phyloP scores from a whole-genome alignment of 2,888 invertebrate species.

The Chorisops tibialis region DNA sequence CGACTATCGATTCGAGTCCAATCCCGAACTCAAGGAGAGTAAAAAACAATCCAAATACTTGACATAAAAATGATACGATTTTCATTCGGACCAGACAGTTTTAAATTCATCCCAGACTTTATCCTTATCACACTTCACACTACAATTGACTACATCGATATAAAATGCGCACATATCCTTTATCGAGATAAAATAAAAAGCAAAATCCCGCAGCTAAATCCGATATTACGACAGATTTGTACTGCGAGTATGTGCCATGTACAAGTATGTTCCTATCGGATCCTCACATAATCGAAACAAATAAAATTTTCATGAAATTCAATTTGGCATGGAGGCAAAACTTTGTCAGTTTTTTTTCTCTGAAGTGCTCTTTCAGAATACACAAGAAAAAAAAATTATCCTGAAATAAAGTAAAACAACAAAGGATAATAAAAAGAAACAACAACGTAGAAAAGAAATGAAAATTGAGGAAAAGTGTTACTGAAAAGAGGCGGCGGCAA shows the following conservation, averaged over 20 bases:
- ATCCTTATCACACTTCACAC: conserved; percentile 13
- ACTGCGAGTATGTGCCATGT: background rate
- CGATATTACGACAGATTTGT: background rate
- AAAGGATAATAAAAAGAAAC: conserved; percentile 1
- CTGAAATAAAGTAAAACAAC: conserved; percentile 10
- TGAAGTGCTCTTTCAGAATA: background rate
- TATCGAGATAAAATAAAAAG: too few relatives aligned
- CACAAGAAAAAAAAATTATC: background rate
- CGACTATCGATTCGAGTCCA: too few relatives aligned
- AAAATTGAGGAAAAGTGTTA: conserved; percentile 23
- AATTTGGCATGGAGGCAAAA: conserved; percentile 5
- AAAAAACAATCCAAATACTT: too few relatives aligned
- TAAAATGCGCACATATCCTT: background rate
- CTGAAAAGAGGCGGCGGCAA: conserved; percentile 3
- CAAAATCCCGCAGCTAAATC: background rate
- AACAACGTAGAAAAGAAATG: conserved; percentile 11
- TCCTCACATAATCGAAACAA: conserved; percentile 25
- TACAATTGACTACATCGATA: background rate
- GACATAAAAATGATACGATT: conserved; percentile 12
- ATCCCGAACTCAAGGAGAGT: too few relatives aligned
- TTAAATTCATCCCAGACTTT: conserved; percentile 2
- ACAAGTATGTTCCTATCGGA: conserved; percentile 4
- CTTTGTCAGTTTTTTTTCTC: background rate
- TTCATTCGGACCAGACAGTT: conserved; percentile 11
- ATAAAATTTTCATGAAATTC: conserved; percentile 27